Percentiles rank a stretch among this genome's conserved stretches.
phyloP scores from a whole-genome alignment of 2,797 vertebrate genomes.

The Oceanodroma leucorhoa region DNA sequence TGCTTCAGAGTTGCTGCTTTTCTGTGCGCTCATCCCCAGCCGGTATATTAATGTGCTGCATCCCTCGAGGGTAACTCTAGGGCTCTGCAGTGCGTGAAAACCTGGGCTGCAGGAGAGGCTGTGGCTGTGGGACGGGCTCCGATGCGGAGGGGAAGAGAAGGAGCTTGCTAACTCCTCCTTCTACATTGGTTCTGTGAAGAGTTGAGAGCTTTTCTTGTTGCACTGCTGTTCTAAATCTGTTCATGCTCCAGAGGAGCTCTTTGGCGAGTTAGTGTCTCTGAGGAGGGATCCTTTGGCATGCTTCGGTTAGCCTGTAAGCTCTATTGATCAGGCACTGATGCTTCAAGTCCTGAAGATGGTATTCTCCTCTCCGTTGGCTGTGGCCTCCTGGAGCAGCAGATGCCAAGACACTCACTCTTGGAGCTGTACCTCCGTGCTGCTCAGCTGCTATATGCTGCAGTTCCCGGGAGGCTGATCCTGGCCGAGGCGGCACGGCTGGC shows the following conservation, averaged over 20 bases:
- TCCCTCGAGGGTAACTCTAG: background rate
- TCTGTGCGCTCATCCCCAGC: background rate
- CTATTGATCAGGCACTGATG: background rate
- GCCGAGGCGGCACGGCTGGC: background rate
- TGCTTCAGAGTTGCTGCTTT: background rate
- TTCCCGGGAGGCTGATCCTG: background rate
- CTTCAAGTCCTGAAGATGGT: background rate
- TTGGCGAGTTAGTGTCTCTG: background rate
- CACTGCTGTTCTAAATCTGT: background rate
- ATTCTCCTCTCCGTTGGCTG: background rate
- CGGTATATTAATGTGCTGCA: background rate
- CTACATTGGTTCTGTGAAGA: fast-evolving
- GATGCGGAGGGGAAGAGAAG: background rate
- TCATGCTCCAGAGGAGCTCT: background rate
- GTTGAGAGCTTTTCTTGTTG: background rate
- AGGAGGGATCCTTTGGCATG: background rate
- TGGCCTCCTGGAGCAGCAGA: background rate
- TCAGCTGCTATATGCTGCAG: fast-evolving
- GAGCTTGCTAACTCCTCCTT: background rate
- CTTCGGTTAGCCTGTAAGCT: background rate
- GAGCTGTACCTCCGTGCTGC: fast-evolving
- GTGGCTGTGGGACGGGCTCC: background rate
- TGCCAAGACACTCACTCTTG: background rate
- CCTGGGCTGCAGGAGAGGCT: background rate
- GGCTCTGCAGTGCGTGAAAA: background rate